Conservation (phyloP, 2,797 vertebrate genomes). For the Neosilurus hyrtlii region DNA sequence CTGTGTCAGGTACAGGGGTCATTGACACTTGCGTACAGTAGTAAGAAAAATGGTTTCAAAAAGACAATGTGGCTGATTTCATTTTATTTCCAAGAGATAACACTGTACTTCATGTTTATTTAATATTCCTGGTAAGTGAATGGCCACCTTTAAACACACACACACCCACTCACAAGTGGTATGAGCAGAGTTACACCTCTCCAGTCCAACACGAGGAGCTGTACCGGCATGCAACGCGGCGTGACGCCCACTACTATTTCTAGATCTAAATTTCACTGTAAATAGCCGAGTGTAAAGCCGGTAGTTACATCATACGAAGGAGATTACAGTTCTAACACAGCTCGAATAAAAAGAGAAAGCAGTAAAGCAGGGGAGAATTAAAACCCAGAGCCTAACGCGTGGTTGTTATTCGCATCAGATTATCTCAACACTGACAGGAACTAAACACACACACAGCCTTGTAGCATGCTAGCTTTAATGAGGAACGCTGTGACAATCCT, state of each 20-base stretch:
- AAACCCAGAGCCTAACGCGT: background rate
- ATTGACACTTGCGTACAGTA: no score
- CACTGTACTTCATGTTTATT: no score
- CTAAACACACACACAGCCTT: background rate
- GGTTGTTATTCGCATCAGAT: background rate
- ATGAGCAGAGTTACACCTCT: no score
- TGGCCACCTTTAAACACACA: background rate
- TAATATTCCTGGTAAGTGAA: no score
- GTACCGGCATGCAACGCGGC: constrained; percentile 17
- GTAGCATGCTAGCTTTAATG: no score
- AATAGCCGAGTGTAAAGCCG: background rate
- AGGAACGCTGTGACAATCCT: background rate
- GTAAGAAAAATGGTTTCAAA: no score
- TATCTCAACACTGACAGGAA: background rate
- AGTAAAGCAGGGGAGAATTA: background rate
- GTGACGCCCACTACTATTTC: constrained; percentile 8
- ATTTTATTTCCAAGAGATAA: no score
- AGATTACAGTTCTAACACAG: background rate
- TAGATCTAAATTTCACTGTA: background rate
- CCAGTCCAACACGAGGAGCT: background rate
- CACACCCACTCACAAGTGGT: background rate
- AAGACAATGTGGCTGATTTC: no score
- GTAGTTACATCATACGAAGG: background rate
- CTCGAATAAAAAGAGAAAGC: background rate
- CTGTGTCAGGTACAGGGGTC: no score